phyloP scores from a whole-genome alignment of 2,888 invertebrate genomes.

The Tanytarsus gracilentus region DNA sequence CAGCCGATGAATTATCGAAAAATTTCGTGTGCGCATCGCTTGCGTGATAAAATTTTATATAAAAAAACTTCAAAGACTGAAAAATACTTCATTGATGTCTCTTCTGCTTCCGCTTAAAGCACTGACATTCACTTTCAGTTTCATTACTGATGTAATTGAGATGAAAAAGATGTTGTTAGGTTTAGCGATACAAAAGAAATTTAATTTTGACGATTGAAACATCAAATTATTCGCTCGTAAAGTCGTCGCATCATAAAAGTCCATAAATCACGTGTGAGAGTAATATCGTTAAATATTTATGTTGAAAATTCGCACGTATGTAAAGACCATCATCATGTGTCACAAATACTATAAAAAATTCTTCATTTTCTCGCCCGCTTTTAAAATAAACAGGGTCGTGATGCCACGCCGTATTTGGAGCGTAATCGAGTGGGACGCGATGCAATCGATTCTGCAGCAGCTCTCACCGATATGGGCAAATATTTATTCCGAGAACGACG shows the following conservation, averaged over 20 bases:
- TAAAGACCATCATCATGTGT: too few species aligned
- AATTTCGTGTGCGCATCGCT: not conserved
- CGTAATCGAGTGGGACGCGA: conserved; percentile 87
- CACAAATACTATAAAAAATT: too few species aligned
- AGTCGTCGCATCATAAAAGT: not conserved
- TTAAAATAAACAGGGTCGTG: conserved; percentile 70
- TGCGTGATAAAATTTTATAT: too few species aligned
- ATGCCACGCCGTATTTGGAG: conserved; percentile 90
- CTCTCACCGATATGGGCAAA: conserved; percentile 93
- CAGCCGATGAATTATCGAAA: not conserved
- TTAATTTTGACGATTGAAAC: not conserved
- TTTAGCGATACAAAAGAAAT: not conserved
- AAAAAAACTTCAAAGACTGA: too few species aligned
- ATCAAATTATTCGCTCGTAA: not conserved
- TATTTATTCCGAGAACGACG: conserved; percentile 90
- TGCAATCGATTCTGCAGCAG: conserved; percentile 90
- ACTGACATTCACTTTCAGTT: conserved; percentile 11
- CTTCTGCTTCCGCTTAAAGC: too few species aligned
- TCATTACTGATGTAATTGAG: not conserved
- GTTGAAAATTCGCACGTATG: too few species aligned
- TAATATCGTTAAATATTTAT: too few species aligned
- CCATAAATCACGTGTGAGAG: too few species aligned
- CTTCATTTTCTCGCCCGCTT: too few species aligned
- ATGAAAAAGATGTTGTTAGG: too few species aligned
- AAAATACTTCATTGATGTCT: too few species aligned